phyloP scores from a whole-genome alignment of 2,797 vertebrate genomes.

The Moxostoma hubbsi region DNA sequence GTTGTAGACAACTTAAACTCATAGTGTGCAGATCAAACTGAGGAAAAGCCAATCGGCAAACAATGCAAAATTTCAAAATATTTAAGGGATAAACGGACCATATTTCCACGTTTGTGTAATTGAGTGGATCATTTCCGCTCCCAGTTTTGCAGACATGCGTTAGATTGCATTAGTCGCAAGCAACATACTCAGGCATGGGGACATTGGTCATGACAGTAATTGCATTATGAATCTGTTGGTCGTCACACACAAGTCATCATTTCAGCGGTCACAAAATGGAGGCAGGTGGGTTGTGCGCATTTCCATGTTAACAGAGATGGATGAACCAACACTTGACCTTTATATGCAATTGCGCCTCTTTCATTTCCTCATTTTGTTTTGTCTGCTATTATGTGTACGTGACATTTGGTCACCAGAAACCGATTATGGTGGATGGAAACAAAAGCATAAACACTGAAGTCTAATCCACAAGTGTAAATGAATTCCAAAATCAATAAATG shows the following conservation, averaged over 20 bases:
- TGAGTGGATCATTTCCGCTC: constrained; percentile 8
- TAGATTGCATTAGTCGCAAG: constrained; percentile 42
- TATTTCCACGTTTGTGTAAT: constrained; percentile 18
- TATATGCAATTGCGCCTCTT: constrained; percentile 6
- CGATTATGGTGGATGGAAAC: too few species aligned
- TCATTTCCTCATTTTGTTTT: neutral
- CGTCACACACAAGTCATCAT: constrained; percentile 28
- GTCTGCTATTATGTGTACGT: neutral
- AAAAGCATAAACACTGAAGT: too few species aligned
- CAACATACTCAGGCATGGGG: constrained; percentile 40
- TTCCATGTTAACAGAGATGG: constrained; percentile 5
- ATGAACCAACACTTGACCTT: neutral
- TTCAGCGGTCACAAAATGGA: constrained; percentile 20
- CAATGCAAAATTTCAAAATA: too few species aligned
- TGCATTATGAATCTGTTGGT: constrained; percentile 42
- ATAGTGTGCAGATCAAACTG: neutral
- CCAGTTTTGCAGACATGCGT: constrained; percentile 3
- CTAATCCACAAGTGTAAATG: too few species aligned
- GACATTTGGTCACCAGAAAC: too few species aligned
- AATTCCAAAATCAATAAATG: too few species aligned
- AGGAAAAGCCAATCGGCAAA: neutral
- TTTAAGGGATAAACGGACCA: neutral
- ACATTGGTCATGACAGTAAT: constrained; percentile 47
- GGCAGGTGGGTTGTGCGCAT: neutral
- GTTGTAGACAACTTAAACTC: neutral